phyloP scores from a whole-genome alignment of 2,113 vertebrate genomes.

The Catharus bicknelli region DNA sequence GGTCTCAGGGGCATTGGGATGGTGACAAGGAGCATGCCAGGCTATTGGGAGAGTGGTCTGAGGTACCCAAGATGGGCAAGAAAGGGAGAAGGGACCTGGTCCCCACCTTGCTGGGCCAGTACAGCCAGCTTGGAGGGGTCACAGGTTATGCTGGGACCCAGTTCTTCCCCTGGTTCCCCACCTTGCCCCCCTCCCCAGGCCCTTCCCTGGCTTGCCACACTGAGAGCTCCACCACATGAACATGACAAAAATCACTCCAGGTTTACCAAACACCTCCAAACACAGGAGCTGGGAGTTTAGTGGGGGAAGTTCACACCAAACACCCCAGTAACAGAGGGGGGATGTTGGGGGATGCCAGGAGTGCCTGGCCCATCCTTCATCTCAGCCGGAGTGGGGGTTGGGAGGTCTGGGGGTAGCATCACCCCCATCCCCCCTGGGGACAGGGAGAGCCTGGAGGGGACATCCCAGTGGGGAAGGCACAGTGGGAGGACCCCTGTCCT shows the following conservation, averaged over 20 bases:
- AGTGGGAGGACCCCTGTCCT: neutral
- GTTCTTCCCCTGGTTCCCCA: neutral
- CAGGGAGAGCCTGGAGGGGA: neutral
- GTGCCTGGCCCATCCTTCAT: conserved; percentile 19
- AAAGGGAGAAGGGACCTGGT: neutral
- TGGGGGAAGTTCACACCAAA: neutral
- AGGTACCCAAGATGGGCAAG: neutral
- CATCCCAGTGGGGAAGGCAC: neutral
- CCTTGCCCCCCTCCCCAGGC: neutral
- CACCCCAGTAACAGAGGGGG: neutral
- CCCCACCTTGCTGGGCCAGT: neutral
- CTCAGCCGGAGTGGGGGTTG: neutral
- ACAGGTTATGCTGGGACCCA: neutral
- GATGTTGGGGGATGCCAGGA: neutral
- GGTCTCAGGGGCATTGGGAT: neutral
- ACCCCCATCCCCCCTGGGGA: neutral
- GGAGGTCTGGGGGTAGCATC: too few relatives aligned
- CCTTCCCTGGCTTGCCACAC: fast-evolving
- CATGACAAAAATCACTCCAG: neutral
- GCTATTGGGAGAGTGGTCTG: too few relatives aligned
- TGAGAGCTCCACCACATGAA: neutral
- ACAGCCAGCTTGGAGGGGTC: neutral
- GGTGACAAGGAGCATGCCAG: neutral
- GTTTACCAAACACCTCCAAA: neutral
- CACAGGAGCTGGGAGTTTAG: neutral